These are phyloP conservation scores for Hirtodrosophila trivittata DNA, from an alignment of 2,888 invertebrate species.

Conservation along the genomic window DNA sequence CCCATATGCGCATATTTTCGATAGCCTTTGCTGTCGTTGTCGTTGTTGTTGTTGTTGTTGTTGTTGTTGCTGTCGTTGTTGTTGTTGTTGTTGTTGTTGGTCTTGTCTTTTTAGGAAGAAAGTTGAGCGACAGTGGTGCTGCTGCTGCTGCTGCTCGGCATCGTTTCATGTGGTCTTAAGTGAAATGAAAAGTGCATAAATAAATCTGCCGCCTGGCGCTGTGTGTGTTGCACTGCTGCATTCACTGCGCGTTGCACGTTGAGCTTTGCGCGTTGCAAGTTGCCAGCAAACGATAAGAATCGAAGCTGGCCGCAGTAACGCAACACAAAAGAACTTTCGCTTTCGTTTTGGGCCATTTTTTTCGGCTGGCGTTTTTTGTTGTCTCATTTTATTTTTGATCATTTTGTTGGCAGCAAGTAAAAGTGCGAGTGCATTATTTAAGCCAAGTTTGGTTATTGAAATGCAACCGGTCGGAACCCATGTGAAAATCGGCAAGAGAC, in stretches of 20 bases:
- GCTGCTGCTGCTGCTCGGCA: slow-evolving; percentile 50
- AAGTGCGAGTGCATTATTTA: slow-evolving; percentile 75
- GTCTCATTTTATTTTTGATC: slow-evolving; percentile 9
- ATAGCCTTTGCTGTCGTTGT: slow-evolving; percentile 21
- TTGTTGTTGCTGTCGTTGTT: slow-evolving; percentile 11
- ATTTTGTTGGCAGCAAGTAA: slow-evolving; percentile 53
- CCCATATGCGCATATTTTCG: slow-evolving; percentile 60
- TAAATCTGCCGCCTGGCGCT: slow-evolving; percentile 63
- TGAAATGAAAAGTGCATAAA: slow-evolving; percentile 79
- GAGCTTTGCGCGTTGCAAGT: slow-evolving; percentile 5
- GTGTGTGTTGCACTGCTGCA: slow-evolving; percentile 18
- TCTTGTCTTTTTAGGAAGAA: slow-evolving; percentile 49
- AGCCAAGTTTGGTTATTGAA: slow-evolving; percentile 74
- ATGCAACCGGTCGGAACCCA: slow-evolving; percentile 69
- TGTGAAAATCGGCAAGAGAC: slow-evolving; percentile 51
- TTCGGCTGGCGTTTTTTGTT: slow-evolving; percentile 17
- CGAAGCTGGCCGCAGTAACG: slow-evolving; percentile 48
- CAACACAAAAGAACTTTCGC: slow-evolving; percentile 76
- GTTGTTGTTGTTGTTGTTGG: slow-evolving; percentile 1
- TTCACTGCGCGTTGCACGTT: slow-evolving; percentile 16
- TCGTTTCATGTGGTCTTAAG: slow-evolving; percentile 71
- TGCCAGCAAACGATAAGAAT: slow-evolving; percentile 63
- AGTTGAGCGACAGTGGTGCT: slow-evolving; percentile 56
- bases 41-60: slow-evolving; percentile 5
- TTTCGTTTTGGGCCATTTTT: slow-evolving; percentile 56